Percentiles rank a stretch among this genome's conserved stretches.
Evolutionary conservation across 2,113 vertebrate genomes (phyloP).

Genomic region (Psephotus haematonotus): DNA sequence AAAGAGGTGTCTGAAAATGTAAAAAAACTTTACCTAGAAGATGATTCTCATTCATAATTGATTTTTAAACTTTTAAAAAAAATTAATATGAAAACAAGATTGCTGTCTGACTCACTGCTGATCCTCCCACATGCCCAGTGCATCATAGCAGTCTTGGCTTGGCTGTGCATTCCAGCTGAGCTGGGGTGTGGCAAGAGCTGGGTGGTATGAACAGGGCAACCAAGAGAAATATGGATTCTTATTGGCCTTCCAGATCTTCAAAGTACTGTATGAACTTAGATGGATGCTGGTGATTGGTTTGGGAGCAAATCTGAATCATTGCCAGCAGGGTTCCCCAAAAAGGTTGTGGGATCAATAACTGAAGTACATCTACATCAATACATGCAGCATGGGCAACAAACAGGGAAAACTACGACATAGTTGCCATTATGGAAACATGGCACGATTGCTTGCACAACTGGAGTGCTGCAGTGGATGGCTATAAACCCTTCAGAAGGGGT

Average conservation of each 20-base stretch:
- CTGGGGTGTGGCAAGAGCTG: background rate
- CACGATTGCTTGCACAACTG: background rate
- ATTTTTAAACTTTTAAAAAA: background rate
- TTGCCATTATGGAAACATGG: background rate
- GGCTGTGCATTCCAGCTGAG: background rate
- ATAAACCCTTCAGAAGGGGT: background rate
- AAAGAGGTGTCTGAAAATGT: background rate
- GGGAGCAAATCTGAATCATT: background rate
- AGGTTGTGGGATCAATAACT: background rate
- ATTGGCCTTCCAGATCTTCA: background rate
- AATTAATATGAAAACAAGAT: background rate
- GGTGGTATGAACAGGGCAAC: background rate
- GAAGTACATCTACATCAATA: background rate
- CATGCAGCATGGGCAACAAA: background rate
- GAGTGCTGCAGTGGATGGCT: background rate
- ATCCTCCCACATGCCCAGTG: background rate
- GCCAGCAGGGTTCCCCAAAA: background rate
- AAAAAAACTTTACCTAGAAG: background rate
- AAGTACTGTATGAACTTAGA: background rate
- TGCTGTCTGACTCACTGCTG: background rate
- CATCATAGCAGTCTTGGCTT: background rate
- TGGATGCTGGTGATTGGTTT: background rate
- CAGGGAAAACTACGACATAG: background rate
- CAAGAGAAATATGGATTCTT: background rate
- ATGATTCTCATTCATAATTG: background rate